Percentiles rank a stretch among this genome's conserved stretches.
Evolutionary conservation across 2,888 invertebrate species (phyloP).

Genomic region (Nomada ruficornis): DNA sequence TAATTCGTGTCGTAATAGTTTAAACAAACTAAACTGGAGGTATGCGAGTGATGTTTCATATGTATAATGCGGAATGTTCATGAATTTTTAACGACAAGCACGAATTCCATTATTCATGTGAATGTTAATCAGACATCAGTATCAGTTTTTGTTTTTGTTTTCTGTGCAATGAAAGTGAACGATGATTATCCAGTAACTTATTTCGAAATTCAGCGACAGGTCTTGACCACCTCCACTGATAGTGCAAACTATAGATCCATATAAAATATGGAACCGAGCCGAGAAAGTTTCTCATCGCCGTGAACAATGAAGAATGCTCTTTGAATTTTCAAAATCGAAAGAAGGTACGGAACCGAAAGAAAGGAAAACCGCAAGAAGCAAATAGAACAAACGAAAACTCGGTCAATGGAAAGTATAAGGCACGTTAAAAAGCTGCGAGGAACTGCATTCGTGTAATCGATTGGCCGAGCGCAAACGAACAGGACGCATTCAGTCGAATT

Average conservation of each 20-base stretch:
- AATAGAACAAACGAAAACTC: neutral
- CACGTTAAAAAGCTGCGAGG: neutral
- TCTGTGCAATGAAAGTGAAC: neutral
- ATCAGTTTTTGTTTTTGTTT: neutral
- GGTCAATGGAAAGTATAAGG: neutral
- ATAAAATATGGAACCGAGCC: neutral
- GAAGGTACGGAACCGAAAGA: no score
- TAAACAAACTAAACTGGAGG: neutral
- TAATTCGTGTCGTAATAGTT: neutral
- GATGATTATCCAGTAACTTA: slow-evolving; percentile 1
- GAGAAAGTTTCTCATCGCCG: neutral
- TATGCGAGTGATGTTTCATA: neutral
- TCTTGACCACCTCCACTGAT: neutral
- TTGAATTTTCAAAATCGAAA: neutral
- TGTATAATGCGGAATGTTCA: slow-evolving; percentile 1
- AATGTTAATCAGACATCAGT: neutral
- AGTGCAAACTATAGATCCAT: neutral
- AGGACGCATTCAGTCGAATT: slow-evolving; percentile 47
- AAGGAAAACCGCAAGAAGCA: neutral
- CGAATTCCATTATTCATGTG: neutral
- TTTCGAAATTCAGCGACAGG: neutral
- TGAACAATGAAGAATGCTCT: neutral
- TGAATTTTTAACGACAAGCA: slow-evolving; percentile 11
- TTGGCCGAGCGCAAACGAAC: slow-evolving; percentile 32
- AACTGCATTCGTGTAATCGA: slow-evolving; percentile 49